Evolutionary conservation across 1,140 invertebrate genomes (phyloP), one percentile per base, ranked within the genome.

Genomic region (Eumeta japonica): DNA sequence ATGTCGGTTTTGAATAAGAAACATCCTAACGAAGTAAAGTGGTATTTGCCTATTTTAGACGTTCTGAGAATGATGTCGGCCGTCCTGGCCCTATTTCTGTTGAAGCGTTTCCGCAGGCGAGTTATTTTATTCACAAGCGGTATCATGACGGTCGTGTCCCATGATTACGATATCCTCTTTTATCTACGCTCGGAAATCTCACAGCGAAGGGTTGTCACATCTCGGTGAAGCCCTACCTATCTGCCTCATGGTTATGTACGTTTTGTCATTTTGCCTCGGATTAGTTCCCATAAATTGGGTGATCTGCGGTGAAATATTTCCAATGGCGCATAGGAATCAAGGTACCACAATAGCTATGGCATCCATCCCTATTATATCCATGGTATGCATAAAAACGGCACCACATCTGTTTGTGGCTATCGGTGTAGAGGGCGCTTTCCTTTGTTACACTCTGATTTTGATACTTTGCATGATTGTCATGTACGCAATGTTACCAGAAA

Each of bases 321-420:
- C 70, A 3, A 48, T 74, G 41, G 64, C 63, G 2, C 67, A 71
- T 39, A 61, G 70, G 52, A 74, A 66, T 52, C 50, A 71, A 37
- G 70, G 70, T 9, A 70, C 66, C 7, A 74, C 70, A 1, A 71
- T 64, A 29, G 70, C 68, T 45, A 46, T 74, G 32, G 67, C 66
- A 10, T 66, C 70, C 16, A 52, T 66, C n/a, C 71, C 70, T 34
- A 53, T 74, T 1, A 48, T 74, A 16, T 71, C 70, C 10, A 71
- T 74, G 70, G n/a, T n/a, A n/a, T n/a, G n/a, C n/a, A n/a, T n/a
- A n/a, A 74, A 74, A 41, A 67, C 70, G 24, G 70, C 68, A 2
- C 68, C 68, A 2, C 58, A 74, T 55, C 46, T 74, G 14, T 74
- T 65, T 35, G 56, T 61, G 3, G 59, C 66, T 2, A 58, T 74